These are phyloP conservation scores for Agonopterix subpropinquella DNA, from an alignment of 2,888 invertebrate genomes.

Conservation along the genomic window DNA sequence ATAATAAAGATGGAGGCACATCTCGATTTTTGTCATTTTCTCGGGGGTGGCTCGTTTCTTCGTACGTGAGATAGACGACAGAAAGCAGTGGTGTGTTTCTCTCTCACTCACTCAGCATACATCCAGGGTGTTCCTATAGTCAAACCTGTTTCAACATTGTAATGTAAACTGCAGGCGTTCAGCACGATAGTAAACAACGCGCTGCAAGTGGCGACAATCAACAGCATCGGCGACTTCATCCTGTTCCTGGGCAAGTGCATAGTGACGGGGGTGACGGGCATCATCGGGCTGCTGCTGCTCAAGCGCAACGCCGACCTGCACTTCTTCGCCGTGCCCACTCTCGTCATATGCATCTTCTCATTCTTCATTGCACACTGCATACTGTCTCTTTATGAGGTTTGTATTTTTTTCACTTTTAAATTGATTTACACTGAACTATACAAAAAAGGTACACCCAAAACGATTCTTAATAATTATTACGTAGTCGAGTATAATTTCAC, in stretches of 20 bases:
- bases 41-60: too few relatives aligned
- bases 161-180: slow-evolving; percentile 80
- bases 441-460: too few relatives aligned
- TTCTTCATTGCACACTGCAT: slow-evolving; percentile 96
- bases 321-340: slow-evolving; percentile 90
- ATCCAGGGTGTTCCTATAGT: too few relatives aligned
- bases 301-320: slow-evolving; percentile 83
- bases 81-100: too few relatives aligned
- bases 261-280: slow-evolving; percentile 88
- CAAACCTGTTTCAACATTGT: too few relatives aligned
- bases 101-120: too few relatives aligned
- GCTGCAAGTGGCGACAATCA: slow-evolving; percentile 92
- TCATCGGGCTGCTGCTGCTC: slow-evolving; percentile 84
- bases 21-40: too few relatives aligned
- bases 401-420: slow-evolving; percentile 11
- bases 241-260: slow-evolving; percentile 89
- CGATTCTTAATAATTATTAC: too few relatives aligned
- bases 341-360: slow-evolving; percentile 88
- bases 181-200: slow-evolving; percentile 88
- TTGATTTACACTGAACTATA: too few relatives aligned
- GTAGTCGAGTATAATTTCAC: too few relatives aligned
- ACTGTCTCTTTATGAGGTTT: slow-evolving; percentile 94
- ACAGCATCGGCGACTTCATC: slow-evolving; percentile 94
- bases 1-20: too few relatives aligned
- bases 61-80: too few relatives aligned